Conservation (phyloP, 2,113 vertebrate species). For the Coreoperca whiteheadi region DNA sequence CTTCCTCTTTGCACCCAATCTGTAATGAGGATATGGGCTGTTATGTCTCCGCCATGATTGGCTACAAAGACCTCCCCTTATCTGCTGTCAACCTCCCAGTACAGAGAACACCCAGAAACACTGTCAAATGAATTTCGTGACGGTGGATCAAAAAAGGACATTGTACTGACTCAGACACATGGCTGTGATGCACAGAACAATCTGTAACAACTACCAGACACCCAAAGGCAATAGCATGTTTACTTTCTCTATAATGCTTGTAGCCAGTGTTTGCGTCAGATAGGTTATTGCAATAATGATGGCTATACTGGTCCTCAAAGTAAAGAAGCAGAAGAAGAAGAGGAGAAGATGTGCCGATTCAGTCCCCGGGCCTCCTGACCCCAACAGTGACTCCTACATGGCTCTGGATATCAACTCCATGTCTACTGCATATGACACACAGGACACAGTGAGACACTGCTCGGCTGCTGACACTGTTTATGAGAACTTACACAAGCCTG, state of each 20-base stretch:
- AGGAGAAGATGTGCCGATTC: neutral
- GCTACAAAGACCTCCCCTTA: neutral
- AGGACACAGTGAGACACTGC: neutral
- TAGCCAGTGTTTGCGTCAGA: neutral
- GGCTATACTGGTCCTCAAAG: neutral
- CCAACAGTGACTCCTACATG: neutral
- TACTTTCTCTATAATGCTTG: neutral
- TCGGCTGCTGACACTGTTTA: neutral
- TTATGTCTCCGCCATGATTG: conserved; percentile 9
- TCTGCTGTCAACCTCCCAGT: conserved; percentile 14
- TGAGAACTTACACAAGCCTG: neutral
- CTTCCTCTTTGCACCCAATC: conserved; percentile 5
- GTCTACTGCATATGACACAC: conserved; percentile 13
- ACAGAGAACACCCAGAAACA: neutral
- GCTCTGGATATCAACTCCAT: neutral
- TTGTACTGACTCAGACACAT: neutral
- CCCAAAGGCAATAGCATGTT: neutral
- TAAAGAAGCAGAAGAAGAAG: neutral
- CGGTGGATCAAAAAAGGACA: neutral
- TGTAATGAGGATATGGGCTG: neutral
- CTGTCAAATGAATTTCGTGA: neutral
- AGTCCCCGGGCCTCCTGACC: neutral
- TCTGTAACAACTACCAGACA: neutral
- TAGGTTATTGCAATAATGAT: neutral
- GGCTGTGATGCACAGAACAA: neutral